Evolutionary conservation across 1,140 invertebrate species (phyloP), one percentile per base, ranked within the genome.

Genomic region (Eriocheir sinensis): DNA sequence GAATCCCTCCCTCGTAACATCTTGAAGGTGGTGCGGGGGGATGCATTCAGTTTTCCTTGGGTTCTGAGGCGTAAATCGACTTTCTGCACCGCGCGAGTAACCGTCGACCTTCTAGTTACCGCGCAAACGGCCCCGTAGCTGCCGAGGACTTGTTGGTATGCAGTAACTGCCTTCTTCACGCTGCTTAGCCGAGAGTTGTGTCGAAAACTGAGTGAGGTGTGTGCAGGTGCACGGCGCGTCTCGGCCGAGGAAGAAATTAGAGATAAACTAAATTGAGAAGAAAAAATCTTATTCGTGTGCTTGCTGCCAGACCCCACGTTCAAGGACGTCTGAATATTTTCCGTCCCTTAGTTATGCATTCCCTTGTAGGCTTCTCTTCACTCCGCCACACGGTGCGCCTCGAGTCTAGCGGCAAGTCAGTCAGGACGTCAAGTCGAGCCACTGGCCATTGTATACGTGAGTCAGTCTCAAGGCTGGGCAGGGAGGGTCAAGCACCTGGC

Each of bases 201-300:
- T 72, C 60, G 60, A 72, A 72, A 72, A 72, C 60, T 72, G 60
- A 72, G 60, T 72, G 60, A 72, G 60, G 60, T 72, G 60, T 72
- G 60, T 72, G 60, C 60, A 72, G 60, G 60, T 72, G 60, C 60
- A n/a, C 60, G 27, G 60, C 27, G 60, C 8, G 17, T 21, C 27
- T 72, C 27, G 6, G 27, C 60, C 17, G 21, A 72, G 6, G 48
- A 53, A 53, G 21, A 21, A 72, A 72, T 72, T 72, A 72, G 21
- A 72, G 60, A 72, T n/a, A 72, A 72, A 72, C 60, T n/a, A 72
- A 72, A 72, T 72, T 72, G 60, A 72, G 21, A 72, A n/a, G 0
- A 4, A 21, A 21, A n/a, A 21, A n/a, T 4, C n/a, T 12, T 72
- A n/a, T 72, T 12, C n/a, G 60, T 72, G 60, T 72, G 60, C 60